These are phyloP conservation scores for Tragelaphus imberbis DNA, from an alignment of 2,113 vertebrate genomes.

Conservation along the genomic window DNA sequence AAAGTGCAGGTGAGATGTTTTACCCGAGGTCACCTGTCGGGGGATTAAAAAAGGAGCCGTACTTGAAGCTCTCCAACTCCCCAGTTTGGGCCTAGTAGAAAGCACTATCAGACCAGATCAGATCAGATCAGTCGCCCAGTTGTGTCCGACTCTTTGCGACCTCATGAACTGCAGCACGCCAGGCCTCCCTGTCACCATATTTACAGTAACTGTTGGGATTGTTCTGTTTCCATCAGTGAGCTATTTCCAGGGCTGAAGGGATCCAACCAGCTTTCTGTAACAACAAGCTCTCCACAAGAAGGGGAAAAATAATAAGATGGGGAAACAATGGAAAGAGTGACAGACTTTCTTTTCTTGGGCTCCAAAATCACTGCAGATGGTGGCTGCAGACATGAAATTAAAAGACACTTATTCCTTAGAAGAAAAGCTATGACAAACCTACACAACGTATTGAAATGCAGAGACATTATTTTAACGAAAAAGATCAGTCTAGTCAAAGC, in stretches of 20 bases:
- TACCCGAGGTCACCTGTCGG: neutral
- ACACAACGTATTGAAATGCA: neutral
- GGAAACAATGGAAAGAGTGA: neutral
- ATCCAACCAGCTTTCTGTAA: neutral
- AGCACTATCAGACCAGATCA: neutral
- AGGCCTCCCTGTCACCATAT: neutral
- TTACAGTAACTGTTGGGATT: neutral
- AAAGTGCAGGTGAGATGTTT: rapidly evolving
- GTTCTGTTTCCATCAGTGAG: neutral
- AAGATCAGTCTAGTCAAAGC: neutral
- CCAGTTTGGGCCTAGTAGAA: neutral
- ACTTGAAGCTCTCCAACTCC: neutral
- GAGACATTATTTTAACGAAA: neutral
- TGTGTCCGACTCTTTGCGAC: too few relatives aligned
- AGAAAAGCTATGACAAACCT: neutral
- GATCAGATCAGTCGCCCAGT: too few relatives aligned
- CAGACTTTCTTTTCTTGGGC: neutral
- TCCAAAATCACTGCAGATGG: neutral
- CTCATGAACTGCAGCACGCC: too few relatives aligned
- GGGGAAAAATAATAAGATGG: neutral
- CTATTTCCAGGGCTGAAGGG: neutral
- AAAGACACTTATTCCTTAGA: neutral
- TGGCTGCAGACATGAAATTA: neutral
- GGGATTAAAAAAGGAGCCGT: neutral
- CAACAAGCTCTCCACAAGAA: neutral